phyloP scores from a whole-genome alignment of 2,113 vertebrate genomes.

The Bubalus kerabau region DNA sequence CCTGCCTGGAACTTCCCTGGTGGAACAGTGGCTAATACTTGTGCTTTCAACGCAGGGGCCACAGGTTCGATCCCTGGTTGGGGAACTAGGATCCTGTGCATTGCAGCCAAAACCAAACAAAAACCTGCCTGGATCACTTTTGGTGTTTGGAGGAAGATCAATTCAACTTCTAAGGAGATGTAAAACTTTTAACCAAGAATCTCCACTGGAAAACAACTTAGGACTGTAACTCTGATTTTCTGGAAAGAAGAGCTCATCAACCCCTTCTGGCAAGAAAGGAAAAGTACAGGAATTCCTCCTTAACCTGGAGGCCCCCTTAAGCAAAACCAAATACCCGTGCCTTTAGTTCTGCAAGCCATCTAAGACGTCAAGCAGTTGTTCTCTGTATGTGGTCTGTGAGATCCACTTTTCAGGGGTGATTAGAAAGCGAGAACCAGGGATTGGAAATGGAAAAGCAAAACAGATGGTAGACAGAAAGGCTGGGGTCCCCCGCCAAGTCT shows the following conservation, averaged over 20 bases:
- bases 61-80: not conserved
- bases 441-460: not conserved
- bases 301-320: not conserved
- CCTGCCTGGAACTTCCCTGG: not conserved
- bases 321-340: not conserved
- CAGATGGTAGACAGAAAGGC: not conserved
- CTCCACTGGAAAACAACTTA: constrained; percentile 61
- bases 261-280: not conserved
- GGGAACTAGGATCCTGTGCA: not conserved
- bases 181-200: constrained; percentile 49
- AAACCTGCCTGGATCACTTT: not conserved
- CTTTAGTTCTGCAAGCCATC: not conserved
- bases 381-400: not conserved
- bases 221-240: constrained; percentile 50
- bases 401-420: not conserved
- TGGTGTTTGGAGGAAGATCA: constrained; percentile 47
- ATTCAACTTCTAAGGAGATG: constrained; percentile 17
- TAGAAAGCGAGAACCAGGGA: not conserved
- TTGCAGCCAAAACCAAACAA: not conserved
- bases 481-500: accelerated
- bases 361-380: not conserved
- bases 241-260: constrained; percentile 43
- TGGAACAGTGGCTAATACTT: not conserved
- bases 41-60: not conserved
- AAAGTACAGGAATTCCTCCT: constrained; percentile 1